A percentile compares a stretch with the other conserved stretches of the same genome.
phyloP scores from a whole-genome alignment of 2,797 vertebrate species.

The Brotogeris chrysoptera region DNA sequence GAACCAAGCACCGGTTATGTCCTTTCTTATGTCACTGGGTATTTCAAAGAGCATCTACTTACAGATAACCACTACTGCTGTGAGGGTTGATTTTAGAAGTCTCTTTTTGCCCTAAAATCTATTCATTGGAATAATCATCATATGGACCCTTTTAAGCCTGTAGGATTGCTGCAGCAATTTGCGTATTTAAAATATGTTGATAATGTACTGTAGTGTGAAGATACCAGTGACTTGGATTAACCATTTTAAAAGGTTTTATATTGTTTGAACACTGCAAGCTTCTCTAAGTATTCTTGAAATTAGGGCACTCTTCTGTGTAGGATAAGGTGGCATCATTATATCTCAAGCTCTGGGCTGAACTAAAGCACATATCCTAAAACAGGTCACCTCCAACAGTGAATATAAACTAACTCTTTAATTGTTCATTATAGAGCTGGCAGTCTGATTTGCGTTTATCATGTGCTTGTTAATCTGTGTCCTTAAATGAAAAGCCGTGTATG shows the following conservation, averaged over 20 bases:
- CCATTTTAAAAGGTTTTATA: not conserved
- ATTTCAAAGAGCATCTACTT: not conserved
- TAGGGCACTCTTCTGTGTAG: not conserved
- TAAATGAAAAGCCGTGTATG: not conserved
- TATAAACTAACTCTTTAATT: conserved; percentile 21
- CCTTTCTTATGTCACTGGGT: not conserved
- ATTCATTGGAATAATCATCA: not conserved
- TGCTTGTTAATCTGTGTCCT: conserved; percentile 36
- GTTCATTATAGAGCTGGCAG: not conserved
- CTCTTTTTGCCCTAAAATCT: not conserved
- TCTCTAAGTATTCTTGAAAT: conserved; percentile 12
- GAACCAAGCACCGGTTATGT: not conserved
- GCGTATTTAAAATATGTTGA: not conserved
- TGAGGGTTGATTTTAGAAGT: not conserved
- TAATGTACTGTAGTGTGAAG: not conserved
- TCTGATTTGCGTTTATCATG: not conserved
- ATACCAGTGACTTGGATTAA: not conserved
- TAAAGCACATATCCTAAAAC: not conserved
- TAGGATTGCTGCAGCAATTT: conserved; percentile 18
- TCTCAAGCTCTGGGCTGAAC: not conserved
- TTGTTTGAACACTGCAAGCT: not conserved
- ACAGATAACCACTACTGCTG: not conserved
- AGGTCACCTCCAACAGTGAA: conserved; percentile 24
- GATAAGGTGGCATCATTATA: not conserved
- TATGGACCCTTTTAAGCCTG: not conserved